Conservation (phyloP, 2,797 vertebrate genomes). For the Sebastes steindachneri region DNA sequence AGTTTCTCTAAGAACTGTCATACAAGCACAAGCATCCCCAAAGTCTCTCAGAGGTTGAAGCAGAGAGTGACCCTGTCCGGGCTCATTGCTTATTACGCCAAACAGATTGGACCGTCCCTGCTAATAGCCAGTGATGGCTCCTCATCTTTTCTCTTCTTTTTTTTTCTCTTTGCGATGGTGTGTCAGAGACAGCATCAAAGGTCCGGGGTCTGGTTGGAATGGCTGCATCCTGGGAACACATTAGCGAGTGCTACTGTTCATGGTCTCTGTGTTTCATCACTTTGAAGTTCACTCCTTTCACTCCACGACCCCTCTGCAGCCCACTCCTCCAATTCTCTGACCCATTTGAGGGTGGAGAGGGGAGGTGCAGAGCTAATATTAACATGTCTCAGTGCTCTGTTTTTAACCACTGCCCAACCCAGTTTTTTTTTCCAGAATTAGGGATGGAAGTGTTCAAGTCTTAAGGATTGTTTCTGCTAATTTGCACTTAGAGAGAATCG, state of each 20-base stretch:
- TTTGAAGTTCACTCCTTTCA: constrained; percentile 66
- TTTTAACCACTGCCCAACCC: neutral
- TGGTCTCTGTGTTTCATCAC: constrained; percentile 72
- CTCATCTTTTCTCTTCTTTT: constrained; percentile 2
- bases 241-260: constrained; percentile 71
- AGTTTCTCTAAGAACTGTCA: constrained; percentile 12
- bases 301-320: constrained; percentile 17
- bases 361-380: constrained; percentile 32
- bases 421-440: neutral
- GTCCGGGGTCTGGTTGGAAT: constrained; percentile 74
- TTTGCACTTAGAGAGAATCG: constrained; percentile 36
- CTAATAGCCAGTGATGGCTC: constrained; percentile 75
- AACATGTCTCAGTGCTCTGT: constrained; percentile 3
- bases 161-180: constrained; percentile 53
- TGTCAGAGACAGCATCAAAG: constrained; percentile 78
- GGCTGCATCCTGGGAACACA: constrained; percentile 79
- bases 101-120: constrained; percentile 56
- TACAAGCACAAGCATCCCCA: constrained; percentile 1
- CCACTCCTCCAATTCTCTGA: constrained; percentile 62
- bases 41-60: constrained; percentile 43
- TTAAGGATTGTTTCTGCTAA: neutral
- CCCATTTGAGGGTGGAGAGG: constrained; percentile 67
- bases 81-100: constrained; percentile 58
- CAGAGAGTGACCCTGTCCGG: constrained; percentile 39
- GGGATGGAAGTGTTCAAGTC: neutral